phyloP scores from a whole-genome alignment of 2,113 vertebrate species.

The Pomatorhinus ruficollis region DNA sequence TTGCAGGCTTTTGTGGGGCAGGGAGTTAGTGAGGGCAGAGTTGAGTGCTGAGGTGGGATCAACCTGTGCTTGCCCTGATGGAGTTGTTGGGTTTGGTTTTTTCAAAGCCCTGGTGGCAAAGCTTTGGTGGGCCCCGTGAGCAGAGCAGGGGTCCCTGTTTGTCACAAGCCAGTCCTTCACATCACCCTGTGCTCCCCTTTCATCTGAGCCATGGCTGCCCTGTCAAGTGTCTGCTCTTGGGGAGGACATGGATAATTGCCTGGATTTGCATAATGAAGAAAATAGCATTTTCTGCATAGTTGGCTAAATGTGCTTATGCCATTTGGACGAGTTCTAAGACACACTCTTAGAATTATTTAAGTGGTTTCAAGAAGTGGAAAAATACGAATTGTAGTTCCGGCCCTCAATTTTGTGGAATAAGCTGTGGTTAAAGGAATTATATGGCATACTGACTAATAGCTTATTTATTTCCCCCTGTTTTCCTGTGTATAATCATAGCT shows the following conservation, averaged over 20 bases:
- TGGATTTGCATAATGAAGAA: neutral
- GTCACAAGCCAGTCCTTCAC: neutral
- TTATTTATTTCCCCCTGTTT: neutral
- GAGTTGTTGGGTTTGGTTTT: neutral
- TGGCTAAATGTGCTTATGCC: neutral
- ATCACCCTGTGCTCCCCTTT: neutral
- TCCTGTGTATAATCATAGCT: neutral
- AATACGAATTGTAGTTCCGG: neutral
- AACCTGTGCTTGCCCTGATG: neutral
- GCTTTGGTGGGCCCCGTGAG: neutral
- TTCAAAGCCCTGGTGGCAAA: neutral
- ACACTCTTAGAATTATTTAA: neutral
- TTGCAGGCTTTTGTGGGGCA: neutral
- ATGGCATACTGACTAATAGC: neutral
- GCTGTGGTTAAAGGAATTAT: neutral
- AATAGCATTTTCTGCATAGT: neutral
- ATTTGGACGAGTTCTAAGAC: neutral
- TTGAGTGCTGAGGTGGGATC: neutral
- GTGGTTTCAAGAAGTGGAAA: neutral
- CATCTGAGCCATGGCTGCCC: accelerated
- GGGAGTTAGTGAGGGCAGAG: neutral
- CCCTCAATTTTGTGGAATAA: neutral
- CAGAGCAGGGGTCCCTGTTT: neutral
- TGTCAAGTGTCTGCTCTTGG: neutral
- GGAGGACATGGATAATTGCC: neutral